Conservation (phyloP, 1,140 invertebrate species). For the Bombyx mori region ASM3026992v2 NC_085128.1:15813001-15813500, state of each 20-base stretch:
- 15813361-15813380: no score
- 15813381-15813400: no score
- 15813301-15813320: slow-evolving; percentile 47
- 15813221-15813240: slow-evolving; percentile 48
- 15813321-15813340: slow-evolving; percentile 22
- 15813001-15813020: no score
- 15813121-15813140: no score
- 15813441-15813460: neutral
- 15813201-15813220: slow-evolving; percentile 21
- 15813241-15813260: slow-evolving; percentile 38
- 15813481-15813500: neutral
- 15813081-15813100: no score
- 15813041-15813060: no score
- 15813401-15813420: no score
- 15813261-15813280: slow-evolving; percentile 26
- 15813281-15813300: slow-evolving; percentile 57
- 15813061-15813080: no score
- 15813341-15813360: slow-evolving; percentile 14
- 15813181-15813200: neutral
- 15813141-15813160: neutral
- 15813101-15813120: no score
- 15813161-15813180: no score
- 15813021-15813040: no score
- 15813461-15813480: neutral
- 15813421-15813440: no score